phyloP scores from a whole-genome alignment of 2,113 vertebrate genomes.

The Zosterops japonicus region DNA sequence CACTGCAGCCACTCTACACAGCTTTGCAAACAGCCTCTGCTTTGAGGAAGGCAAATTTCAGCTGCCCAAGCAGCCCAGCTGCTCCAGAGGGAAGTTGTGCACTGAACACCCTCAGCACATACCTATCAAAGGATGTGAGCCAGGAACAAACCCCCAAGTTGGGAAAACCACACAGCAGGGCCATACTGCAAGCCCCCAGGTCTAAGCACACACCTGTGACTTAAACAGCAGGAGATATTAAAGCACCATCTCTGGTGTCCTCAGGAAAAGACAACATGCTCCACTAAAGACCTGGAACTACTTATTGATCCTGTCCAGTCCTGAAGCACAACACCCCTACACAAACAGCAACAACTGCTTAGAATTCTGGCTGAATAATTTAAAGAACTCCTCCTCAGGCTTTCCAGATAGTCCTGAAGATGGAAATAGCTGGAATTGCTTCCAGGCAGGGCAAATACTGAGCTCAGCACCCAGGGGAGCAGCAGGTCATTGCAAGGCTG shows the following conservation, averaged over 20 bases:
- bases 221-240: background rate
- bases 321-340: background rate
- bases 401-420: background rate
- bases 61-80: background rate
- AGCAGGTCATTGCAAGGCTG: background rate
- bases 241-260: background rate
- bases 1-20: background rate
- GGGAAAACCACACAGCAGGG: background rate
- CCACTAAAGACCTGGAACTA: background rate
- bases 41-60: background rate
- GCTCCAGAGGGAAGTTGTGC: background rate
- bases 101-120: background rate
- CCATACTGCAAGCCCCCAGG: background rate
- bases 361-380: background rate
- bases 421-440: background rate
- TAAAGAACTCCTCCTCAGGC: background rate
- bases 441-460: background rate
- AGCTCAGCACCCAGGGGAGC: background rate
- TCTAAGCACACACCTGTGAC: background rate
- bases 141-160: background rate
- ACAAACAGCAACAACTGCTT: background rate
- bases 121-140: accelerated
- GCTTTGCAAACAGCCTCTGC: background rate
- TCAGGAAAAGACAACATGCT: background rate
- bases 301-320: background rate